phyloP scores from a whole-genome alignment of 37 sponge, comb jelly and placozoan species.

The Halisarca cf. caerulea region DNA sequence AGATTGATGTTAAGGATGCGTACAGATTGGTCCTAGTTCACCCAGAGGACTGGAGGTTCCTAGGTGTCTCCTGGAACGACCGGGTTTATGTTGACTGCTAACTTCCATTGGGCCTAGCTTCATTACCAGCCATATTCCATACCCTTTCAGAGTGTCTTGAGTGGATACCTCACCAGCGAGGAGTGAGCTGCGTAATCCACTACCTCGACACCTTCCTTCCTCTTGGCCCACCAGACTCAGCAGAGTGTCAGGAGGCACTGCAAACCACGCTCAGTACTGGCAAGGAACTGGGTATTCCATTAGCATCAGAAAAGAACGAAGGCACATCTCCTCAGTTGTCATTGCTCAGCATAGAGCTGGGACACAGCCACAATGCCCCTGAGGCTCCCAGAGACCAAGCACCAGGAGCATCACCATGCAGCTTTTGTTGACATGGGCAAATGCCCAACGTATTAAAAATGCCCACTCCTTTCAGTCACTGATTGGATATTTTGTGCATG shows the following conservation, averaged over 20 bases:
- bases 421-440: too few species aligned
- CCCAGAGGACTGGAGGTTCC: not conserved
- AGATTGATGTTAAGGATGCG: not conserved
- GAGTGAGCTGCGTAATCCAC: not conserved
- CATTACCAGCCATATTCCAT: not conserved
- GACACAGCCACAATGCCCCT: too few species aligned
- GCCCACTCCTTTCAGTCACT: too few species aligned
- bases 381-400: too few species aligned
- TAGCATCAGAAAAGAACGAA: not conserved
- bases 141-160: not conserved
- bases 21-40: not conserved
- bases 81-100: not conserved
- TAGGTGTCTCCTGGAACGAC: not conserved
- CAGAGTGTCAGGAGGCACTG: not conserved
- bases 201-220: not conserved
- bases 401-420: too few species aligned
- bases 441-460: too few species aligned
- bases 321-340: too few species aligned
- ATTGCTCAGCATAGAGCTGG: too few species aligned
- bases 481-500: too few species aligned
- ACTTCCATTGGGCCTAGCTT: conserved; percentile 6
- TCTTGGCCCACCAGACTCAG: not conserved
- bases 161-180: not conserved
- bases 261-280: not conserved
- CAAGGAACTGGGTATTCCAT: not conserved